Base-by-base conservation (phyloP, 37 sponge, comb jelly and placozoan genomes). In the Aplysina aerophoba region DNA sequence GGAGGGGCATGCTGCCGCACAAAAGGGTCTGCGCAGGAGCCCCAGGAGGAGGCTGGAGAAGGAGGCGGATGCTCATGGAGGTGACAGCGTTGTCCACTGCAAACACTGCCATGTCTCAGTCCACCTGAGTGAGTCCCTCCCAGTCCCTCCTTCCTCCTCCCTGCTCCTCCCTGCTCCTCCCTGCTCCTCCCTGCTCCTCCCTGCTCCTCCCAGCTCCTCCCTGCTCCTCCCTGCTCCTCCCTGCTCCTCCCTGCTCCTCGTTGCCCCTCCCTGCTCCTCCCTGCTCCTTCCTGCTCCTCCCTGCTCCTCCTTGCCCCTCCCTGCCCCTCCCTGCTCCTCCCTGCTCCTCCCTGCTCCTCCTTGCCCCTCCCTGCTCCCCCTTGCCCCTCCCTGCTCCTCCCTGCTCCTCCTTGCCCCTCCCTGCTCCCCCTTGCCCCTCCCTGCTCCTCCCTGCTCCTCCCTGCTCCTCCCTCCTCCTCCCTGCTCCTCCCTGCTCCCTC, bases 391-490 rank as follows among this genome's bases (percentile, higher is more conserved):
- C 64, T 0, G 73, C 72, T 24, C 88, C 65, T 21, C 24, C 58
- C n/a, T 95, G 96, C 78, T 90, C 91, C 69, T 68, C 93, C 53
- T 92, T 91, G 67, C 67, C 85, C 12, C 68, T 92, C 27, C 83
- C 86, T 57, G 91, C 81, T 8, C 33, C 1, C 65, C 91, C 85
- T 55, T 87, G 81, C 41, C 86, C 85, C 12, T 91, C 85, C 81
- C 16, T 62, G 0, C 38, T 55, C 25, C 84, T 83, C 55, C 25
- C 71, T 22, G 83, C 34, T 20, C 38, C 27, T 1, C 75, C 40
- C 77, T 33, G 30, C 0, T 27, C 39, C 27, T 54, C 44, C 65
- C 16, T 80, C 35, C 53, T 21, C 13, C 24, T 28, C 27, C 28
- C 28, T 78, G 41, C 55, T 79, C 56, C 50, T 44, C 50, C 8